Percentiles rank a stretch among this genome's conserved stretches.
Conservation (phyloP, 2,113 vertebrate species). For the Gadus chalcogrammus region DNA sequence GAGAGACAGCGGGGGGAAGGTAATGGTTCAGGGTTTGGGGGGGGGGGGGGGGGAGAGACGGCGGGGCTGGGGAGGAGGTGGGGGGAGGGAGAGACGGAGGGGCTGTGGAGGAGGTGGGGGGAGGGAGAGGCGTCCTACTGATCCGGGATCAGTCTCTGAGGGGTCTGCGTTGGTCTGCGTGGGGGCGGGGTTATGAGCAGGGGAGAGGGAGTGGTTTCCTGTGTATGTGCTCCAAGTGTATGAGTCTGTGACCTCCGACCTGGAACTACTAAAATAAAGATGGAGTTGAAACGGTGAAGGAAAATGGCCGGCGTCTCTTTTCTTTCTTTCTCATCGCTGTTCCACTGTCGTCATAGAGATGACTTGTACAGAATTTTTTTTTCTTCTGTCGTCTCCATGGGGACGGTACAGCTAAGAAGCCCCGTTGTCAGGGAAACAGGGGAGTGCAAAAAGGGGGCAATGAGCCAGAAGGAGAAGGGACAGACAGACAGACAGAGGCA, state of each 20-base stretch:
- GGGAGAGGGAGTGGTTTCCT: neutral
- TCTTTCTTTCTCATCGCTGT: constrained; percentile 35
- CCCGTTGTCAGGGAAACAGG: constrained; percentile 64
- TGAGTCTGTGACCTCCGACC: constrained; percentile 59
- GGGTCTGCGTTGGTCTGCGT: constrained; percentile 16
- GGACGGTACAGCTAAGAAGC: constrained; percentile 61
- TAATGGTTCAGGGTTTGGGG: no score
- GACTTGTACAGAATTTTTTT: constrained; percentile 32
- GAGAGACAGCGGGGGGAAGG: no score
- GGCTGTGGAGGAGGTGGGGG: neutral
- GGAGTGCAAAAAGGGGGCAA: constrained; percentile 30
- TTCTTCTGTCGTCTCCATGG: constrained; percentile 59
- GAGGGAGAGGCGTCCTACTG: neutral
- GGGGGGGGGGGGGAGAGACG: neutral
- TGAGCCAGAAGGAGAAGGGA: constrained; percentile 39
- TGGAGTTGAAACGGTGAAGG: constrained; percentile 27
- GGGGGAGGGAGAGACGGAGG: neutral
- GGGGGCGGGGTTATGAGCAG: no score
- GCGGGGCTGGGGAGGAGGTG: neutral
- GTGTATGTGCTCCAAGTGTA: constrained; percentile 36
- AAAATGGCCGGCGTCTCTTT: constrained; percentile 36
- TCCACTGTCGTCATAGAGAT: constrained; percentile 50
- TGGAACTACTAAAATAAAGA: constrained; percentile 57
- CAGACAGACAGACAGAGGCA: constrained; percentile 57
- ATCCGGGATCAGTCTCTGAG: constrained; percentile 16